Evolutionary conservation across 92 coral and sea anemone genomes (phyloP).

Genomic region (Metridium senile): DNA sequence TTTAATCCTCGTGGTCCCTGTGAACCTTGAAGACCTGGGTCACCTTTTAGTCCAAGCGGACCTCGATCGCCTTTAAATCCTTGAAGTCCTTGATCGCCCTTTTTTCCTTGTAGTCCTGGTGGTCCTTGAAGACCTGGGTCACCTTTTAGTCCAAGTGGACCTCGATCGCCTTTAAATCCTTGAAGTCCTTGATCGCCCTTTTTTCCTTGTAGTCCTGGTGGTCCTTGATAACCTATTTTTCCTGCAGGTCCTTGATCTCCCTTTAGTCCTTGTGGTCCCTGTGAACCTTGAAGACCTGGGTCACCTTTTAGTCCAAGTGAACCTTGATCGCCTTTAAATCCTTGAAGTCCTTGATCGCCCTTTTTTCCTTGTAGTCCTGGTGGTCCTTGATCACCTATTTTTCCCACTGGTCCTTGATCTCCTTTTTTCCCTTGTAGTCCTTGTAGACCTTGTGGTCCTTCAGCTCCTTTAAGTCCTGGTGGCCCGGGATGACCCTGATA

Average conservation of each 20-base stretch:
- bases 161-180: background rate
- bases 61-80: too few relatives aligned
- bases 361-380: background rate
- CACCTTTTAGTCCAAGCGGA: too few relatives aligned
- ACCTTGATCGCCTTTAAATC: background rate
- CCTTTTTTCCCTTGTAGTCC: background rate
- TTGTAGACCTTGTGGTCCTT: background rate
- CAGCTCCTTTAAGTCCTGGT: too few relatives aligned
- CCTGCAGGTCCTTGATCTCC: background rate
- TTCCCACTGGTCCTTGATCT: background rate
- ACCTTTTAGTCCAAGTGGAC: background rate
- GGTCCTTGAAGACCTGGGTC: background rate
- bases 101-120: too few relatives aligned
- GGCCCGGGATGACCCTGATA: background rate
- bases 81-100: too few relatives aligned
- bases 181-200: background rate
- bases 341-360: background rate
- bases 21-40: background rate
- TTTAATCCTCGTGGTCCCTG: background rate
- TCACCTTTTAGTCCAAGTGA: background rate
- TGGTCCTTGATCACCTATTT: background rate
- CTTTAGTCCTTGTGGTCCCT: constrained; percentile 4
- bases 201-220: background rate
- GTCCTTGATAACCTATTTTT: background rate
- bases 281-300: background rate